A percentile compares a stretch with the other conserved stretches of the same genome.
phyloP scores from a whole-genome alignment of 2,113 vertebrate genomes.

The Perognathus longimembris region DNA sequence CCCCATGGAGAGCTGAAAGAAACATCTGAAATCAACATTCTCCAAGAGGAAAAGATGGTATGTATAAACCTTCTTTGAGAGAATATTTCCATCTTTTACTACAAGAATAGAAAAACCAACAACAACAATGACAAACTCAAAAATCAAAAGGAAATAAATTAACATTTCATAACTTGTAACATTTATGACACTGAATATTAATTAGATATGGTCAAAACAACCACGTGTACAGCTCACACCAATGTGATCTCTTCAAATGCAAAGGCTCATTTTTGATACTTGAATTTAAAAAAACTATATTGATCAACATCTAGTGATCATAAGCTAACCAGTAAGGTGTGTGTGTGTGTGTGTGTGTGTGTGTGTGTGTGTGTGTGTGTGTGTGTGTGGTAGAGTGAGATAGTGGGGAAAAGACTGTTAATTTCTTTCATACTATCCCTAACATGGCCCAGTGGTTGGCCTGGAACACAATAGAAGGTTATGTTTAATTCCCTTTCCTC shows the following conservation, averaged over 20 bases:
- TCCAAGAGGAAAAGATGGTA: background rate
- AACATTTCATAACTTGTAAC: conserved; percentile 19
- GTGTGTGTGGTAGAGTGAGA: background rate
- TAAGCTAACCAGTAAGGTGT: background rate
- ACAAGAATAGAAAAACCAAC: conserved; percentile 21
- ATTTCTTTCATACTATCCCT: background rate
- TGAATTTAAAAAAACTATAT: background rate
- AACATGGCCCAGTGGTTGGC: background rate
- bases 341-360: background rate
- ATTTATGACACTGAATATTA: background rate
- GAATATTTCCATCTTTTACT: conserved; percentile 34
- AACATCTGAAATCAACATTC: background rate
- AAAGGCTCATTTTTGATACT: background rate
- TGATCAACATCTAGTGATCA: background rate
- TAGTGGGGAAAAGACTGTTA: background rate
- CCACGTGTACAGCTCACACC: background rate
- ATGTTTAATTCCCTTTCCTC: background rate
- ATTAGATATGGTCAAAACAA: background rate
- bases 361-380: background rate
- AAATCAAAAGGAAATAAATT: conserved; percentile 26
- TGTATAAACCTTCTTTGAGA: background rate
- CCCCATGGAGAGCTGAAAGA: background rate
- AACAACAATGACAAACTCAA: background rate
- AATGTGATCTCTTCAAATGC: background rate
- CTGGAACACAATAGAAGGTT: background rate